These are phyloP conservation scores for Mesembrinibis cayennensis DNA, from an alignment of 2,113 vertebrate species.

Conservation along the genomic window DNA sequence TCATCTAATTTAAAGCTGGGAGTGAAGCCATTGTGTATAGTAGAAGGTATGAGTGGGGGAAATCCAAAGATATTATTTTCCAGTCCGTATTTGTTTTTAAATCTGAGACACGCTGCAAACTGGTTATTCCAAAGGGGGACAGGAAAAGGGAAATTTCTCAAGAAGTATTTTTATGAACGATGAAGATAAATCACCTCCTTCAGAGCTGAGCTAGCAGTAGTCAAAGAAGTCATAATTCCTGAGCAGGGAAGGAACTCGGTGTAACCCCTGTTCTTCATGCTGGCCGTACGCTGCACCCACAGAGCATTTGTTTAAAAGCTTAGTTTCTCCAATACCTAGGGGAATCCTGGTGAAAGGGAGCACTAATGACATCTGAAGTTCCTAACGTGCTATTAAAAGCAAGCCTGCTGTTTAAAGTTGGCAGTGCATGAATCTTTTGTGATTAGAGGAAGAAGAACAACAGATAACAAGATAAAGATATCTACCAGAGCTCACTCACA, in stretches of 20 bases:
- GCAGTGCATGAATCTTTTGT: not conserved
- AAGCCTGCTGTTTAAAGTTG: not conserved
- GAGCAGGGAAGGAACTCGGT: not conserved
- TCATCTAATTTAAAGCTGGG: slow-evolving; percentile 35
- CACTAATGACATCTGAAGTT: not conserved
- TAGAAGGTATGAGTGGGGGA: slow-evolving; percentile 6
- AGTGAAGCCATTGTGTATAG: slow-evolving; percentile 23
- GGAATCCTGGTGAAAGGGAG: slow-evolving; percentile 21
- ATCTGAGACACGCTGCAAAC: not conserved
- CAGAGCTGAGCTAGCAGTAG: slow-evolving; percentile 28
- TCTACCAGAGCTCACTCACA: not conserved
- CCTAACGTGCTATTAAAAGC: slow-evolving; percentile 16
- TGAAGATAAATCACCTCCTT: slow-evolving; percentile 30
- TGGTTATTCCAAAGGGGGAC: not conserved
- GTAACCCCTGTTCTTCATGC: not conserved
- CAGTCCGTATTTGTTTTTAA: slow-evolving; percentile 41
- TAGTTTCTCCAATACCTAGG: not conserved
- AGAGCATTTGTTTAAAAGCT: not conserved
- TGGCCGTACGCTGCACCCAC: not conserved
- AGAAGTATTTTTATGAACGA: slow-evolving; percentile 16
- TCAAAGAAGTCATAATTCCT: not conserved
- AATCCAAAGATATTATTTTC: slow-evolving; percentile 34
- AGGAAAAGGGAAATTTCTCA: slow-evolving; percentile 19
- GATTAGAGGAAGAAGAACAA: slow-evolving; percentile 18
- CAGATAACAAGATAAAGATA: slow-evolving; percentile 21